phyloP scores from a whole-genome alignment of 2,888 invertebrate species.

The Pristionchus maxplancki region DNA sequence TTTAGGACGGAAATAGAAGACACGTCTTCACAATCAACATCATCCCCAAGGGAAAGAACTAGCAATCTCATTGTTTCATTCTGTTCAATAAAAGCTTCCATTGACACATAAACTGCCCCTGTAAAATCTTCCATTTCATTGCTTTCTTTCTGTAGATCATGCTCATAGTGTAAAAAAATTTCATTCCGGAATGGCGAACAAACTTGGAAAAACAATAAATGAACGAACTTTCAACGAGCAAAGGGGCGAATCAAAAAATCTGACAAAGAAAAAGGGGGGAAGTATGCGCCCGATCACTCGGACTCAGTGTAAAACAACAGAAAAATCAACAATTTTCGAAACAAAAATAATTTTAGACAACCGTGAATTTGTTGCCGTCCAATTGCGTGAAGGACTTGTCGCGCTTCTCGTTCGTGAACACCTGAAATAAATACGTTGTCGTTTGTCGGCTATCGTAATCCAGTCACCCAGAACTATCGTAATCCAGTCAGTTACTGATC shows the following conservation, averaged over 20 bases:
- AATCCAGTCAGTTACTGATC: too few species aligned
- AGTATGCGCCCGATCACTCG: not conserved
- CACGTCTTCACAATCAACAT: too few species aligned
- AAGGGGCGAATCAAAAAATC: not conserved
- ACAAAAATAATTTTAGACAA: not conserved
- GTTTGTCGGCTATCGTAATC: not conserved
- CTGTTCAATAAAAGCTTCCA: too few species aligned
- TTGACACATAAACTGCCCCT: too few species aligned
- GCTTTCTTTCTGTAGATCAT: too few species aligned
- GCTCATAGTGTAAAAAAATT: too few species aligned
- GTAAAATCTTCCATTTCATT: too few species aligned
- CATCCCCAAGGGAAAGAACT: too few species aligned
- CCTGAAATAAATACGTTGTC: not conserved
- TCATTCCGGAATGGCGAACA: not conserved
- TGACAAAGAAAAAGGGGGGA: not conserved
- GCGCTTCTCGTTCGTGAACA: slow-evolving; percentile 19
- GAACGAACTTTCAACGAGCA: not conserved
- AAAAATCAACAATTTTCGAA: not conserved
- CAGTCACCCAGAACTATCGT: not conserved
- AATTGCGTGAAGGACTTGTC: slow-evolving; percentile 36
- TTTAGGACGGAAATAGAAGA: too few species aligned
- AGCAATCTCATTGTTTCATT: too few species aligned
- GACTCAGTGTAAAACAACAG: slow-evolving; percentile 5
- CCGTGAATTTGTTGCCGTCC: slow-evolving; percentile 38
- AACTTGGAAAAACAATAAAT: too few species aligned